phyloP scores from a whole-genome alignment of 2,113 vertebrate species.

The Suncus etruscus region DNA sequence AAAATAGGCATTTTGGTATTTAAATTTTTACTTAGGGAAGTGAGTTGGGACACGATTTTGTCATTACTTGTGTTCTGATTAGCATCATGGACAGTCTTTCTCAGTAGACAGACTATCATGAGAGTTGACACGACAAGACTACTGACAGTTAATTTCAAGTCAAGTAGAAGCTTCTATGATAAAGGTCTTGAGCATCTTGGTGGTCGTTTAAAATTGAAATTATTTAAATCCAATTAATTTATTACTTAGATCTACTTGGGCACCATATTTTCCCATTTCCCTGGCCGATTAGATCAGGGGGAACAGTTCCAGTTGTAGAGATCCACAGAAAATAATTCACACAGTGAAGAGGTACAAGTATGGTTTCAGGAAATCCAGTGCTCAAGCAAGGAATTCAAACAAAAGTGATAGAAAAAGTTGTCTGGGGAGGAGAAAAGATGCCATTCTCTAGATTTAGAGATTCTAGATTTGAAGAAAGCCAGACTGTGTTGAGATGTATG shows the following conservation, averaged over 20 bases:
- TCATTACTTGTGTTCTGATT: constrained; percentile 9
- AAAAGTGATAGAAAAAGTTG: background rate
- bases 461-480: background rate
- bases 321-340: no score
- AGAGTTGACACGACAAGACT: background rate
- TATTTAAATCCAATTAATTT: background rate
- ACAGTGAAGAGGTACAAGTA: no score
- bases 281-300: no score
- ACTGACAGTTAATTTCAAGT: background rate
- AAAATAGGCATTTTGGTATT: background rate
- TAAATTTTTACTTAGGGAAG: constrained; percentile 47
- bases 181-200: constrained; percentile 30
- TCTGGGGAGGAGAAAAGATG: constrained; percentile 1
- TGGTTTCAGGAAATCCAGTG: no score
- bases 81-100: background rate
- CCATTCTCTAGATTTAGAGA: background rate
- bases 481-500: background rate
- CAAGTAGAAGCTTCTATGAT: constrained; percentile 32
- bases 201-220: constrained; percentile 50
- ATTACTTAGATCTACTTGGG: background rate
- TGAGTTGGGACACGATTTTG: constrained; percentile 37
- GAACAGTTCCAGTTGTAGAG: no score
- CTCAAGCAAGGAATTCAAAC: background rate
- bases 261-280: background rate
- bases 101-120: background rate